Base-by-base conservation (phyloP, 2,888 invertebrate genomes). In the Herminia tarsipennalis region DNA sequence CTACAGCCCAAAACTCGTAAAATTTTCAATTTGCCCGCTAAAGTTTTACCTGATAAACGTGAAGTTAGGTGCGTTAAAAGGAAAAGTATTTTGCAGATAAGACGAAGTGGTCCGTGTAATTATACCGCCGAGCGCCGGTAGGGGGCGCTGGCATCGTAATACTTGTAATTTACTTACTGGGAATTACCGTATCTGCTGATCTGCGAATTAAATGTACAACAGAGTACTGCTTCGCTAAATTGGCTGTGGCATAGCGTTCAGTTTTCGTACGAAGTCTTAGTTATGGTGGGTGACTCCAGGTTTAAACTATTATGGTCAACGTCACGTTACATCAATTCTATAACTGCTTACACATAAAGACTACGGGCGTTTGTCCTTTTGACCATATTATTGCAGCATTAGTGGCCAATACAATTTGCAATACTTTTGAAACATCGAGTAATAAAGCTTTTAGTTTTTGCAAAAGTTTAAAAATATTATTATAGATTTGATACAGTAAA, bases 11-110 rank as follows among this genome's bases (percentile, higher is more conserved):
- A 48, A 64, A 52, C 78, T 83, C 86, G 84, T 86, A 84, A 86
- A 89, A 89, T 88, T 89, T 90, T 88, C 88, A 90, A 89, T 90
- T 90, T 84, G 81, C 85, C 59, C 51, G 66, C 63, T 44, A 77
- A 88, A 89, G 78, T 90, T 88, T 86, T 64, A 90, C 90, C 89
- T 90, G 90, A 88, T 90, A 88, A 87, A 81, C 80, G 81, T 82
- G 69, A 80, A 83, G 82, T 84, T 84, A 81, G 85, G 82, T 81
- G 79, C 76, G 74, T 74, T 72, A 71, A 73, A 72, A 70, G 66
- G 68, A 69, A 81, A 80, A 83, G 78, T 83, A 76, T 73, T 70
- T 48, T 56, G 29, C 30, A 75, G 87, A 88, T 88, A 87, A 86
- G 76, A 56, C 42, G 61, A 54, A 53, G 56, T 43, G 66, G 60